Evolutionary conservation across 1,140 invertebrate species (phyloP).

Genomic region (Cyphomyrmex costatus): DNA sequence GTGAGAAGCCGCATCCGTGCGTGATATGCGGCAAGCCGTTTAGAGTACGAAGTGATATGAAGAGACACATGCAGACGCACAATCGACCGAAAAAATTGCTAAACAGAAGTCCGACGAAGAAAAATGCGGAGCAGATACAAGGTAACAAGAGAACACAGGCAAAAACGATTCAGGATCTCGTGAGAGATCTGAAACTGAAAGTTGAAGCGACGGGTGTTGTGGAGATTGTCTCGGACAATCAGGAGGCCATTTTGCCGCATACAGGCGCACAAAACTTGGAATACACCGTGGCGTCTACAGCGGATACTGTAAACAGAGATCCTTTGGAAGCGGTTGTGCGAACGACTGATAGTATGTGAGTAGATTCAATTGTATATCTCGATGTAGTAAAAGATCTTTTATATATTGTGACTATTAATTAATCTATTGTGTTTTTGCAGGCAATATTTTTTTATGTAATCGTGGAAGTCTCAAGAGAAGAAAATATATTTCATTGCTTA

Average conservation of each 20-base stretch:
- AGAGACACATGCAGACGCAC: constrained; percentile 94
- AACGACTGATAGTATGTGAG: constrained; percentile 80
- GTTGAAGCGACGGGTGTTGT: constrained; percentile 81
- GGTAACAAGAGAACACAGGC: constrained; percentile 70
- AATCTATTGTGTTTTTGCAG: constrained; percentile 68
- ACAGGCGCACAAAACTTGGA: constrained; percentile 81
- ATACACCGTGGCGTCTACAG: constrained; percentile 74
- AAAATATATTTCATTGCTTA: background rate
- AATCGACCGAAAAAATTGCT: constrained; percentile 82
- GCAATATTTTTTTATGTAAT: constrained; percentile 82
- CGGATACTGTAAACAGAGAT: constrained; percentile 76
- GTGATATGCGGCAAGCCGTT: constrained; percentile 93
- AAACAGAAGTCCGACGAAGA: constrained; percentile 63
- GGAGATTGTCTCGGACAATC: constrained; percentile 81
- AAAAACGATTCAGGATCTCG: constrained; percentile 83
- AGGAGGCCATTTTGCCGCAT: constrained; percentile 85
- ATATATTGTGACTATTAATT: background rate
- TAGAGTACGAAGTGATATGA: constrained; percentile 94
- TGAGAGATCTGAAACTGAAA: constrained; percentile 83
- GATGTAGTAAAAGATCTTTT: background rate
- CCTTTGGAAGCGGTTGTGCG: constrained; percentile 83
- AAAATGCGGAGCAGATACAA: constrained; percentile 63
- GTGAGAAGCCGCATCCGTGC: constrained; percentile 94
- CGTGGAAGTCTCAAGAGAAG: background rate
- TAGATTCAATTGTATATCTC: constrained; percentile 30